Evolutionary conservation across 2,797 vertebrate species (phyloP).

Genomic region (Antennarius maculatus): DNA sequence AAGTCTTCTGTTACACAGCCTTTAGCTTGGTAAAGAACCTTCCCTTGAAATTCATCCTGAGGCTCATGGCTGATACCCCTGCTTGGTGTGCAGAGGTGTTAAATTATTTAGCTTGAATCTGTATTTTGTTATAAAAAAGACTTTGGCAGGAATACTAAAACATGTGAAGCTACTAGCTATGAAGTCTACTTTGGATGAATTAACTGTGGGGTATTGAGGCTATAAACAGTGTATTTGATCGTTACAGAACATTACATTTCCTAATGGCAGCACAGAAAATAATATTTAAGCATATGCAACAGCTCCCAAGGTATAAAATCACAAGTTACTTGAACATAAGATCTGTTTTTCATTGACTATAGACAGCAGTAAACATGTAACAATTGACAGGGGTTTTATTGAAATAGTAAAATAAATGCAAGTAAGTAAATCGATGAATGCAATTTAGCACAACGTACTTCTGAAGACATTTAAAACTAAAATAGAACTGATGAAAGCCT

Average conservation of each 20-base stretch:
- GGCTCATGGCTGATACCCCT: constrained; percentile 63
- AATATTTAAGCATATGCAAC: background rate
- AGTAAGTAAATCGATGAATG: background rate
- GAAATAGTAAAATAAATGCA: constrained; percentile 8
- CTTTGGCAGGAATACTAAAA: constrained; percentile 57
- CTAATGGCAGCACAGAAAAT: constrained; percentile 20
- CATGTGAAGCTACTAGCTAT: constrained; percentile 32
- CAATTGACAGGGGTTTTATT: background rate
- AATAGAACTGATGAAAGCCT: background rate
- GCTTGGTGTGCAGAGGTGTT: constrained; percentile 71
- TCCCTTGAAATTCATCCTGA: constrained; percentile 70
- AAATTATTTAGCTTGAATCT: constrained; percentile 74
- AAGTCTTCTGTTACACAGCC: constrained; percentile 72
- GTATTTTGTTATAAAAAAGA: constrained; percentile 64
- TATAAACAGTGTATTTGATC: constrained; percentile 52
- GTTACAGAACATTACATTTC: constrained; percentile 44
- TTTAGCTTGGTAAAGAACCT: constrained; percentile 72
- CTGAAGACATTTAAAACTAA: background rate
- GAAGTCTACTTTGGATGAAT: constrained; percentile 40
- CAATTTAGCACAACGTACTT: background rate
- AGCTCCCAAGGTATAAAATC: background rate
- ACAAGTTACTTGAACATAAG: background rate
- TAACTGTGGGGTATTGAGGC: constrained; percentile 44
- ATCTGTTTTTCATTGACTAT: constrained; percentile 28
- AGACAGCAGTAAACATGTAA: too few relatives aligned